Percentiles rank a stretch among this genome's conserved stretches.
Conservation (phyloP, 2,888 invertebrate genomes). For the Aporophyla lueneburgensis region DNA sequence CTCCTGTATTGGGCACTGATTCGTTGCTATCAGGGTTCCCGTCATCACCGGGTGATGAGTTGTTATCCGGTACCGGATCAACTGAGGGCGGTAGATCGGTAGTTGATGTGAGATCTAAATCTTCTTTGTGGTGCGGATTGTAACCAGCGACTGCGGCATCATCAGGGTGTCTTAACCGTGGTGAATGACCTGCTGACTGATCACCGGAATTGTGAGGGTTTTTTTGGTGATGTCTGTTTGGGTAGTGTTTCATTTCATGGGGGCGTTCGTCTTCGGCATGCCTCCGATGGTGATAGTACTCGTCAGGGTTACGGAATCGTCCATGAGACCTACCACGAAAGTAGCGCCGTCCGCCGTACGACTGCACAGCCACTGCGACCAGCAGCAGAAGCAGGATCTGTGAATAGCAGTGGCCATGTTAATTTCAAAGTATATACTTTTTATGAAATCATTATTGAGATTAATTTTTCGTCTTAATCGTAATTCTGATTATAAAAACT, state of each 20-base stretch:
- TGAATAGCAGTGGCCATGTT: not conserved
- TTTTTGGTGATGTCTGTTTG: slow-evolving; percentile 27
- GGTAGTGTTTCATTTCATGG: slow-evolving; percentile 13
- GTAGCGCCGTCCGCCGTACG: slow-evolving; percentile 25
- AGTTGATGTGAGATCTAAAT: not conserved
- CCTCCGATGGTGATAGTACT: slow-evolving; percentile 25
- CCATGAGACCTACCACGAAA: slow-evolving; percentile 45
- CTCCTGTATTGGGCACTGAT: not conserved
- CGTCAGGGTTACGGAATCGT: slow-evolving; percentile 19
- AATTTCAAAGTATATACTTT: not conserved
- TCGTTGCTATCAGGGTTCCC: not conserved
- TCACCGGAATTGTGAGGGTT: slow-evolving; percentile 2
- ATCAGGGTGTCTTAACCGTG: slow-evolving; percentile 2
- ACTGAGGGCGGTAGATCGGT: not conserved
- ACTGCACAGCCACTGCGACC: slow-evolving; percentile 48
- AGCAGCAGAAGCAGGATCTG: slow-evolving; percentile 52
- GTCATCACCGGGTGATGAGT: not conserved
- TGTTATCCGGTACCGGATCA: slow-evolving; percentile 3
- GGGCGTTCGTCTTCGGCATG: slow-evolving; percentile 15
- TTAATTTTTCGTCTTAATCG: not conserved
- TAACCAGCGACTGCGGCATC: not conserved
- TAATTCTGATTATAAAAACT: not conserved
- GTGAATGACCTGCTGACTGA: not conserved
- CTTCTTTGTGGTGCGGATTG: not conserved
- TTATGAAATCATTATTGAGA: not conserved